These are phyloP conservation scores for Australoheros facetus DNA, from an alignment of 2,797 vertebrate species.

Conservation along the genomic window DNA sequence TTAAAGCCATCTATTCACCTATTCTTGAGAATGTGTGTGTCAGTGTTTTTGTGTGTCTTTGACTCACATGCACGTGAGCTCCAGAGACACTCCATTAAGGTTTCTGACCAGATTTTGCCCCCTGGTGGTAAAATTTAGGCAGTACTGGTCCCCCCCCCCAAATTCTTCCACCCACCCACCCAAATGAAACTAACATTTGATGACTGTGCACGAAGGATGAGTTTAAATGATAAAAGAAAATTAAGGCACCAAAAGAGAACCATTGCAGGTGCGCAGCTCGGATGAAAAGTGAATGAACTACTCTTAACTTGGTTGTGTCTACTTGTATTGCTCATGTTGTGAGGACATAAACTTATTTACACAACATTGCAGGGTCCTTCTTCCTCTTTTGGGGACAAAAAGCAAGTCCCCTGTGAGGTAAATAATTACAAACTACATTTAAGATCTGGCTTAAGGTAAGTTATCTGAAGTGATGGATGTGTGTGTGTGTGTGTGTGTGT, in stretches of 20 bases:
- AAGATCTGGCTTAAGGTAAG: background rate
- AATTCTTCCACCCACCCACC: background rate
- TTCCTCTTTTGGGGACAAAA: background rate
- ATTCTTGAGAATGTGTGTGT: constrained; percentile 11
- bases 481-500: constrained; percentile 11
- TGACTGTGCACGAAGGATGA: constrained; percentile 14
- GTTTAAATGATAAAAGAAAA: constrained; percentile 4
- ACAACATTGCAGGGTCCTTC: background rate
- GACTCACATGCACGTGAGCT: constrained; percentile 17
- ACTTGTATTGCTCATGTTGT: background rate
- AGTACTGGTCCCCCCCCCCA: constrained; percentile 34
- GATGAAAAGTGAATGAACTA: background rate
- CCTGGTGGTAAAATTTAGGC: constrained; percentile 71
- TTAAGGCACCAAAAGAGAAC: background rate
- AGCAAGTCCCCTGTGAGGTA: background rate
- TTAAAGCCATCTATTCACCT: constrained; percentile 20
- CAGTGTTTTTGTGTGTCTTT: background rate
- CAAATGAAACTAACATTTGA: constrained; percentile 26
- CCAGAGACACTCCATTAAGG: constrained; percentile 30
- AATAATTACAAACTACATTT: background rate
- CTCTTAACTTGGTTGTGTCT: background rate
- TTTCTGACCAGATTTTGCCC: constrained; percentile 80
- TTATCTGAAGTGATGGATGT: background rate
- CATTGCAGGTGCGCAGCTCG: background rate
- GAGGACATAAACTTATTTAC: background rate